A percentile compares a stretch with the other conserved stretches of the same genome.
These are phyloP conservation scores for Rhabdomys pumilio DNA, from an alignment of 2,797 vertebrate species.

Conservation along the genomic window DNA sequence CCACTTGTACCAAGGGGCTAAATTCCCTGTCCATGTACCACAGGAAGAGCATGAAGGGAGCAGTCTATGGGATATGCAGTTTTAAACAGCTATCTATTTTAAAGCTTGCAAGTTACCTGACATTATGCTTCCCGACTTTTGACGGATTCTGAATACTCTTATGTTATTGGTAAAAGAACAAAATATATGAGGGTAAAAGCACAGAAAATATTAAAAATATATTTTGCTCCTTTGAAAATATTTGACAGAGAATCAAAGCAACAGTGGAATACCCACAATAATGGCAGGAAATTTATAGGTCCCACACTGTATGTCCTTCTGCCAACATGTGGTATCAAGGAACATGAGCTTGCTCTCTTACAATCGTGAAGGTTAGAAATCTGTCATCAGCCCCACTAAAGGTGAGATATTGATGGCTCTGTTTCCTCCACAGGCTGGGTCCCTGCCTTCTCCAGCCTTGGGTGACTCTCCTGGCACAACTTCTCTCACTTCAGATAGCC, in stretches of 20 bases:
- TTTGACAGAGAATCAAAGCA: background rate
- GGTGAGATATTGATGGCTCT: background rate
- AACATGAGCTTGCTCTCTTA: background rate
- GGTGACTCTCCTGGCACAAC: background rate
- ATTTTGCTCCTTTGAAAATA: background rate
- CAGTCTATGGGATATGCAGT: background rate
- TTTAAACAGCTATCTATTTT: conserved; percentile 40
- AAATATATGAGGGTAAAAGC: conserved; percentile 19
- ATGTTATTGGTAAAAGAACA: background rate
- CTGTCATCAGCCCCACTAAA: background rate
- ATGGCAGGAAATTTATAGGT: background rate
- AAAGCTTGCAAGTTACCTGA: background rate
- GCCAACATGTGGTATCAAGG: background rate
- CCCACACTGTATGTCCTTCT: background rate
- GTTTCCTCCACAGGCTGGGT: background rate
- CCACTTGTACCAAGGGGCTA: background rate
- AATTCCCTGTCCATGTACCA: background rate
- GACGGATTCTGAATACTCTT: background rate
- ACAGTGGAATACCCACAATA: background rate
- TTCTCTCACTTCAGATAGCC: background rate
- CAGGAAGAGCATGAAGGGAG: background rate
- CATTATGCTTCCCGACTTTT: background rate
- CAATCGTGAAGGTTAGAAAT: background rate
- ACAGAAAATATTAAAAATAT: background rate
- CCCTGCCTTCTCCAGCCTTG: background rate